Conservation (phyloP, 2,113 vertebrate species). For the Cryptotis parvus region DNA sequence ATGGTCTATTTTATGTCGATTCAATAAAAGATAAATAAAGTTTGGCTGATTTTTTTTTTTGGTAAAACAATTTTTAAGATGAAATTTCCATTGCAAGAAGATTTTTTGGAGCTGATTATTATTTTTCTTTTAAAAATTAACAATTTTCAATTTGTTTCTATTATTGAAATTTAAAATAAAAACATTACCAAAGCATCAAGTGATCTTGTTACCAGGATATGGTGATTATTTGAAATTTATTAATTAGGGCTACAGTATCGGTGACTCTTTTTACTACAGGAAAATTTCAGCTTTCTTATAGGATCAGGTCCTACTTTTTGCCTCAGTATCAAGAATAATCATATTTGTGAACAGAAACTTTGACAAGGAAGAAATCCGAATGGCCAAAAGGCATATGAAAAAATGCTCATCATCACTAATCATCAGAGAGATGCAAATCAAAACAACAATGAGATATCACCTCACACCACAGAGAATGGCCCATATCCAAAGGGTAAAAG, state of each 20-base stretch:
- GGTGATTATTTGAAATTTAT: background rate
- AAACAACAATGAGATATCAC: no score
- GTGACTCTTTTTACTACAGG: background rate
- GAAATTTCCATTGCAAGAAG: background rate
- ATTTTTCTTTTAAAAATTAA: background rate
- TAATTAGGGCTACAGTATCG: background rate
- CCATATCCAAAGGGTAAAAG: no score
- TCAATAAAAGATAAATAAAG: no score
- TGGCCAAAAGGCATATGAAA: no score
- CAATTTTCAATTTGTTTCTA: background rate
- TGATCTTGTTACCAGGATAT: background rate
- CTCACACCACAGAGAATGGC: no score
- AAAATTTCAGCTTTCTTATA: background rate
- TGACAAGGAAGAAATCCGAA: no score
- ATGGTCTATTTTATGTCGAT: no score
- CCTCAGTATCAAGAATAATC: background rate
- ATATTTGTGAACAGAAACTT: no score
- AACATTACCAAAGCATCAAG: background rate
- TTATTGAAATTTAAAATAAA: background rate
- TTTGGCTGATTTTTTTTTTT: constrained; percentile 4
- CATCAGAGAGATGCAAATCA: no score
- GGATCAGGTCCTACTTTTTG: background rate
- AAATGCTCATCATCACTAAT: no score
- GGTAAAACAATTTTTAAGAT: background rate
- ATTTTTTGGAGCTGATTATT: background rate